Evolutionary conservation across 2,888 invertebrate species (phyloP).

Genomic region (Ptychoptera albimana): DNA sequence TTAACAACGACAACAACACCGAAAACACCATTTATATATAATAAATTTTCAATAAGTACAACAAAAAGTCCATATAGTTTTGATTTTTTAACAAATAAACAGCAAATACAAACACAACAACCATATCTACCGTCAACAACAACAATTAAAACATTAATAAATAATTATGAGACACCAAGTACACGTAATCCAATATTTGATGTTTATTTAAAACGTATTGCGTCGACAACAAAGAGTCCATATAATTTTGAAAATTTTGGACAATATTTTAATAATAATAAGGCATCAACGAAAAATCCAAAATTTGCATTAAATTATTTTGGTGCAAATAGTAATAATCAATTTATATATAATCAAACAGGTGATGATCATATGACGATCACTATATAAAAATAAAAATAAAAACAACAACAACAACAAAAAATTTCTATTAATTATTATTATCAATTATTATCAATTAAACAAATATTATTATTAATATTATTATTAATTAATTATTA

Average conservation of each 20-base stretch:
- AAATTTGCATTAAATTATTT: constrained; percentile 36
- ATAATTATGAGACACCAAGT: constrained; percentile 5
- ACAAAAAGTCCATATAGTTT: not conserved
- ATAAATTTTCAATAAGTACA: not conserved
- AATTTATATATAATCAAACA: constrained; percentile 7
- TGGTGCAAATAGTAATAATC: constrained; percentile 26
- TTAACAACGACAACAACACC: constrained; percentile 6
- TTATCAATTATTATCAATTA: too few relatives aligned
- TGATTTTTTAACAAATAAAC: not conserved
- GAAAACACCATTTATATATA: not conserved
- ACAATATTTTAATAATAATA: constrained; percentile 9
- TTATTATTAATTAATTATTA: too few relatives aligned
- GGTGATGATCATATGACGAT: too few relatives aligned
- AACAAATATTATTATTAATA: too few relatives aligned
- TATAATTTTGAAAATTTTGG: constrained; percentile 33
- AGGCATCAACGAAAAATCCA: constrained; percentile 13
- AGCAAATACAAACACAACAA: constrained; percentile 2
- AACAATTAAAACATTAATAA: constrained; percentile 4
- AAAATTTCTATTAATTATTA: too few relatives aligned
- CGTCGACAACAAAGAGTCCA: constrained; percentile 38
- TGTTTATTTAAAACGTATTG: constrained; percentile 27
- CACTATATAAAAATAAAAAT: not conserved
- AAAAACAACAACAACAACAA: too few relatives aligned
- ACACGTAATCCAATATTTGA: constrained; percentile 22
- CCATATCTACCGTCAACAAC: constrained; percentile 19